A percentile compares a stretch with the other conserved stretches of the same genome.
Conservation (phyloP, 2,113 vertebrate species). For the Cygnus atratus region DNA sequence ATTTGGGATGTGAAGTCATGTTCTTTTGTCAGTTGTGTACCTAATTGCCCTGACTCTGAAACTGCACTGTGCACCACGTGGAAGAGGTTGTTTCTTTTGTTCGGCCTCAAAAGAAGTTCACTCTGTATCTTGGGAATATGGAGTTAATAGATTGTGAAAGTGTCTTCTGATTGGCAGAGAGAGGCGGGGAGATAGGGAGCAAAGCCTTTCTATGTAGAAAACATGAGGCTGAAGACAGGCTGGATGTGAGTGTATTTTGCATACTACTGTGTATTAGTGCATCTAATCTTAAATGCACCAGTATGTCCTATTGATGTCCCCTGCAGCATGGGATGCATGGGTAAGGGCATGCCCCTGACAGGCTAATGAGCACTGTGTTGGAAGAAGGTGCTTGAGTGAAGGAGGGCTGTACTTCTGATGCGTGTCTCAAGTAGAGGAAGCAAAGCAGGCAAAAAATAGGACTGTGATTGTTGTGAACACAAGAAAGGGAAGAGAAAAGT, state of each 20-base stretch:
- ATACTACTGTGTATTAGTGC: not conserved
- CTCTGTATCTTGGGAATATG: not conserved
- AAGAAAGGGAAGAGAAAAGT: not conserved
- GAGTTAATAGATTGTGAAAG: not conserved
- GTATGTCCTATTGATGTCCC: not conserved
- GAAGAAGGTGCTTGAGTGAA: not conserved
- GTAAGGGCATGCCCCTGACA: not conserved
- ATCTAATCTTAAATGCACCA: not conserved
- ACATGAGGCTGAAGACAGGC: not conserved
- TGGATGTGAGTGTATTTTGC: not conserved
- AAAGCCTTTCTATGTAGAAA: not conserved
- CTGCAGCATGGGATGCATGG: not conserved
- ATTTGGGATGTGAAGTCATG: conserved; percentile 41
- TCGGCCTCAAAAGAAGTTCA: not conserved
- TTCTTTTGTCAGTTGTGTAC: conserved; percentile 39
- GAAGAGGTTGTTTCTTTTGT: conserved; percentile 40
- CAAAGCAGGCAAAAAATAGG: not conserved
- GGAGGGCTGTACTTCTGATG: not conserved
- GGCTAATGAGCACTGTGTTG: not conserved
- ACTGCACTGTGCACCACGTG: conserved; percentile 29
- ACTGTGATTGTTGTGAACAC: not conserved
- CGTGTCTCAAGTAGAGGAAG: not conserved
- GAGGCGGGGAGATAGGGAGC: not conserved
- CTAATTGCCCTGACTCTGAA: conserved; percentile 15
- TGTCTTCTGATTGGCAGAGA: not conserved